A percentile compares a stretch with the other conserved stretches of the same genome.
Evolutionary conservation across 2,797 vertebrate genomes (phyloP).

Genomic region (Austrolebias charrua): DNA sequence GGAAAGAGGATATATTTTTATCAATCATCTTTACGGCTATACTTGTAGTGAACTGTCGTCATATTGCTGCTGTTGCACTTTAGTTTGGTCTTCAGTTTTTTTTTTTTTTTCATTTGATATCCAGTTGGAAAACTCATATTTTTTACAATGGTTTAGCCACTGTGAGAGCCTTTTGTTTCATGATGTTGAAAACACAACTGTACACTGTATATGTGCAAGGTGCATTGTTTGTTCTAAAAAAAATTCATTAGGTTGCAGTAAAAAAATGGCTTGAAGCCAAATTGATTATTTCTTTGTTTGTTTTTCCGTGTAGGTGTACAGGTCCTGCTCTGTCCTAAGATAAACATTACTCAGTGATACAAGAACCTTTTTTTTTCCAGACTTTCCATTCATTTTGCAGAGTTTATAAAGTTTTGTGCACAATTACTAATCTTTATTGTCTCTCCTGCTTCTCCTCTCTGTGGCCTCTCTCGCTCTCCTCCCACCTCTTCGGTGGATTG

Average conservation of each 20-base stretch:
- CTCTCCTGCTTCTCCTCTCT: background rate
- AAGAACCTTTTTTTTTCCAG: conserved; percentile 19
- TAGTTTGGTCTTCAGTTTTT: too few species aligned
- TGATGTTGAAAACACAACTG: too few species aligned
- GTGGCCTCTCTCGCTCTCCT: background rate
- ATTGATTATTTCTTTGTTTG: background rate
- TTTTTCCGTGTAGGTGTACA: conserved; percentile 42
- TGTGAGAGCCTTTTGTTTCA: too few species aligned
- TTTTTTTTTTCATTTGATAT: too few species aligned
- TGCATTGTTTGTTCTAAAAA: background rate
- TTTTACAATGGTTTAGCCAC: too few species aligned
- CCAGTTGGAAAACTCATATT: too few species aligned
- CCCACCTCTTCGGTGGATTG: conserved; percentile 2
- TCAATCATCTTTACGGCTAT: too few species aligned
- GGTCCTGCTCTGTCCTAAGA: conserved; percentile 26
- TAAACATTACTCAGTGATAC: conserved; percentile 39
- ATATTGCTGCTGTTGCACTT: too few species aligned
- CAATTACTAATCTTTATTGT: conserved; percentile 13
- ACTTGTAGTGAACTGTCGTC: too few species aligned
- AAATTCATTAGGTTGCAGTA: background rate
- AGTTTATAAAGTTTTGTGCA: conserved; percentile 18
- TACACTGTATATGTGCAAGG: too few species aligned
- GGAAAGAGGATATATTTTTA: too few species aligned
- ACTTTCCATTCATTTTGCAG: conserved; percentile 14
- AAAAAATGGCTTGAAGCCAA: background rate